Evolutionary conservation across 1,140 invertebrate genomes (phyloP).

Genomic region (Trigoniulus corallinus): DNA sequence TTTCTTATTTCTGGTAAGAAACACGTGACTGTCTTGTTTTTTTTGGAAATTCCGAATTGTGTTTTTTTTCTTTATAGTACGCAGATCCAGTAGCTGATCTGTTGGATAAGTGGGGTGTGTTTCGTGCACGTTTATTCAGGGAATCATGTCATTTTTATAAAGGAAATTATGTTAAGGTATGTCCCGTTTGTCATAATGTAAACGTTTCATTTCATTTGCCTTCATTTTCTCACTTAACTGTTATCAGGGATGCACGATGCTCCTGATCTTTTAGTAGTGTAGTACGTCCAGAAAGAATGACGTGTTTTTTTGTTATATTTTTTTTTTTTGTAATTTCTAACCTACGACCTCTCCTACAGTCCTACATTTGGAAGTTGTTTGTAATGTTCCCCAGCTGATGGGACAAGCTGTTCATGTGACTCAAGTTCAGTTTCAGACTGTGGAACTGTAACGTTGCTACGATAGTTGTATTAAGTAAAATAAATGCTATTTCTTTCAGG

Average conservation of each 20-base stretch:
- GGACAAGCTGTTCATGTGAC: too few relatives aligned
- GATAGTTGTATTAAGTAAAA: background rate
- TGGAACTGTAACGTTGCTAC: too few relatives aligned
- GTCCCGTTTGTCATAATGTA: background rate
- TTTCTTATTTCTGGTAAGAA: background rate
- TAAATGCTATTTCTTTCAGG: slow-evolving; percentile 28
- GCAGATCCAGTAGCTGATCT: slow-evolving; percentile 98
- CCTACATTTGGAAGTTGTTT: too few relatives aligned
- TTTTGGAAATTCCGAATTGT: background rate
- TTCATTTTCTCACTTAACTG: background rate
- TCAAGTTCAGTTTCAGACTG: too few relatives aligned
- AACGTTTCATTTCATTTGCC: background rate
- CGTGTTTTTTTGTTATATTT: too few relatives aligned
- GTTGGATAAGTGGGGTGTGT: slow-evolving; percentile 94
- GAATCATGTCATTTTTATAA: slow-evolving; percentile 99
- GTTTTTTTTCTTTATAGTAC: slow-evolving; percentile 44
- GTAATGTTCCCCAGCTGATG: too few relatives aligned
- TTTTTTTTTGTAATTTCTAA: too few relatives aligned
- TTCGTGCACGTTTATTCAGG: slow-evolving; percentile 88
- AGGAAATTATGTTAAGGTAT: slow-evolving; percentile 93
- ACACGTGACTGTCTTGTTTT: slow-evolving; percentile 2
- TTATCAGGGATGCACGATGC: too few relatives aligned
- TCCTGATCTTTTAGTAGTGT: too few relatives aligned
- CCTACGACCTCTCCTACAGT: too few relatives aligned
- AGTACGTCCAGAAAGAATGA: too few relatives aligned